Percentiles rank a stretch among this genome's conserved stretches.
Evolutionary conservation across 64 coral and sea anemone genomes (phyloP).

Genomic region (Pocillopora verrucosa): DNA sequence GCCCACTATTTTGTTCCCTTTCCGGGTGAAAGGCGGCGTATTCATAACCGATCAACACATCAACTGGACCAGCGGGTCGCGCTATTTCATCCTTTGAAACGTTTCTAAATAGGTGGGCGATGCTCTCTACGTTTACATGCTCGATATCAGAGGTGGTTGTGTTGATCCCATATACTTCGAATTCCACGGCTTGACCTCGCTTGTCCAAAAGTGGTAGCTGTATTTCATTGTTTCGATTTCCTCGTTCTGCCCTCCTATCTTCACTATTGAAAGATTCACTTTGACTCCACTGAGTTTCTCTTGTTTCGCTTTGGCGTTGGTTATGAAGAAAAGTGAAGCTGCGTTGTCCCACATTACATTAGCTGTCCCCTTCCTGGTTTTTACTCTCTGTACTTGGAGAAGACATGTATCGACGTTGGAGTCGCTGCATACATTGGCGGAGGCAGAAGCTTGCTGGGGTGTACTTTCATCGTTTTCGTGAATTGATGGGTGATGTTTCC

Average conservation of each 20-base stretch:
- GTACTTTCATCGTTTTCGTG: background rate
- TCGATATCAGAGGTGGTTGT: too few relatives aligned
- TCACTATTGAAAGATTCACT: conserved; percentile 37
- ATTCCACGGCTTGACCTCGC: too few relatives aligned
- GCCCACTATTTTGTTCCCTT: background rate
- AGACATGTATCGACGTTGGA: background rate
- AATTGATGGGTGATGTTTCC: conserved; percentile 33
- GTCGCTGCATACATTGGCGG: background rate
- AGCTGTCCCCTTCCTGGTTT: background rate
- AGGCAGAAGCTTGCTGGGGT: background rate
- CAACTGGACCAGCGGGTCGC: too few relatives aligned
- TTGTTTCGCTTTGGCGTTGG: conserved; percentile 50
- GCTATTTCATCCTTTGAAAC: too few relatives aligned
- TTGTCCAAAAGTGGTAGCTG: too few relatives aligned
- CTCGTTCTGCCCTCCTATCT: too few relatives aligned
- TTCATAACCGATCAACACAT: conserved; percentile 23
- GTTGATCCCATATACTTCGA: too few relatives aligned
- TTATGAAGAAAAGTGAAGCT: conserved; percentile 43
- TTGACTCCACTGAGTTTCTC: conserved; percentile 24
- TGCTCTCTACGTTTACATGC: too few relatives aligned
- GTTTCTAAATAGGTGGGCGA: too few relatives aligned
- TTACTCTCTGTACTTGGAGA: background rate
- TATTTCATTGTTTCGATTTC: too few relatives aligned
- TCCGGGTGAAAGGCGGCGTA: conserved; percentile 14
- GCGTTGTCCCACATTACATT: conserved; percentile 35